A percentile compares a stretch with the other conserved stretches of the same genome.
Conservation (phyloP, 2,888 invertebrate genomes). For the Lissonota sp. region DNA sequence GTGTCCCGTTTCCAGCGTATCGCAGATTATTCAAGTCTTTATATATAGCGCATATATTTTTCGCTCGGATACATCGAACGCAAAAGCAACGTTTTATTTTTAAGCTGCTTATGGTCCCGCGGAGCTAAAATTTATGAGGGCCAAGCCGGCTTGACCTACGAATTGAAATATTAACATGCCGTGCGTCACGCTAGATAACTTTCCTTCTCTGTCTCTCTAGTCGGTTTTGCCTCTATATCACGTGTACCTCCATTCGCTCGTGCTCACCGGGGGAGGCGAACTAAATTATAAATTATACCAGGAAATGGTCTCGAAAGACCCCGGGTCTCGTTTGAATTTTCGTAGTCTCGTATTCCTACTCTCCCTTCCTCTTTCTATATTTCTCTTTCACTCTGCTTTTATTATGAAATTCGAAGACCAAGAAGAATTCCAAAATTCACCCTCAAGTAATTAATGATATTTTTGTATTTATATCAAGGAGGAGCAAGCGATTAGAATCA, state of each 20-base stretch:
- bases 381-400: not conserved
- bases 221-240: slow-evolving; percentile 4
- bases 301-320: slow-evolving; percentile 23
- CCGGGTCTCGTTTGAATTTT: slow-evolving; percentile 41
- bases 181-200: slow-evolving; percentile 57
- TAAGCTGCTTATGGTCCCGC: slow-evolving; percentile 74
- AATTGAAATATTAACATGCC: slow-evolving; percentile 71
- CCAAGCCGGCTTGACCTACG: slow-evolving; percentile 60
- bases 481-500: too few relatives aligned
- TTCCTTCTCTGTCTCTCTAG: slow-evolving; percentile 1
- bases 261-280: slow-evolving; percentile 14
- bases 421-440: too few relatives aligned
- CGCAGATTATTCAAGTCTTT: slow-evolving; percentile 20
- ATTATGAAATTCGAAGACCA: too few relatives aligned
- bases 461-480: too few relatives aligned
- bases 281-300: slow-evolving; percentile 53
- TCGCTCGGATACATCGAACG: not conserved
- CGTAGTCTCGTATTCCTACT: not conserved
- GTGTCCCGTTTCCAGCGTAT: not conserved
- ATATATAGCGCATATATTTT: not conserved
- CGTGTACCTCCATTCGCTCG: slow-evolving; percentile 21
- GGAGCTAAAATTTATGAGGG: slow-evolving; percentile 70
- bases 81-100: slow-evolving; percentile 71
- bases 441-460: too few relatives aligned
- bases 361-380: slow-evolving; percentile 1